Evolutionary conservation across 2,888 invertebrate genomes (phyloP), one percentile per base, ranked within the genome.

Genomic region (Cheilosia scutellata): DNA sequence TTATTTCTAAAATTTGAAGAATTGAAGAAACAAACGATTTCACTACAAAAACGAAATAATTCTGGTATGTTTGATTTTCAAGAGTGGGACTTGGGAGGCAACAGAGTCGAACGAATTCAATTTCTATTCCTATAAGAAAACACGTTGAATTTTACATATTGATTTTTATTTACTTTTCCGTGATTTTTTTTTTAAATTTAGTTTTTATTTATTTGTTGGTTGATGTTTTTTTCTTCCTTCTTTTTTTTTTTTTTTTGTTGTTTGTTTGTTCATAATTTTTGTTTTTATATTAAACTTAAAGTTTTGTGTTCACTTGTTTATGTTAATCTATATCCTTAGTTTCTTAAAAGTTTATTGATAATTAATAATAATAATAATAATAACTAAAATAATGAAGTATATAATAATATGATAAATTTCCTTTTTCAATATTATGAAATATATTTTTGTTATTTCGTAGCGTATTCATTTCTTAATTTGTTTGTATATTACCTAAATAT

Each of bases 231-330:
- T 57, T 40, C 29, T 42, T 5, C 33, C 13, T 55, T 53, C 37
- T 65, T 16, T 27, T n/a, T 57, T 20, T 16, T n/a, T 51, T 13
- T 58, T 44, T 58, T 53, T 44, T 44, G 44, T 20, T n/a, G 44
- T 16, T 62, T 40, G 11, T 58, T 33, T 66, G n/a, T 58, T 33
- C 49, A 51, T 42, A 53, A 31, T 37, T 60, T 60, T 37, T 44
- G 25, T 37, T 60, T 66, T 70, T 57, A 40, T 77, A 83, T 49
- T 83, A 83, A 83, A 83, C 82, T 83, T 83, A 78, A 83, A 83
- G 82, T 83, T 83, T 83, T 72, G 65, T 83, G 66, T 83, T 78
- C 78, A 83, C 78, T 78, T 78, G 72, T 83, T 74, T 60, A 78
- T 74, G 78, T 78, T 60, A 78, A 78, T 78, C 79, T 79, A 78